Percentiles rank a stretch among this genome's conserved stretches.
These are phyloP conservation scores for Deilephila elpenor DNA, from an alignment of 2,888 invertebrate genomes.

Conservation along the genomic window DNA sequence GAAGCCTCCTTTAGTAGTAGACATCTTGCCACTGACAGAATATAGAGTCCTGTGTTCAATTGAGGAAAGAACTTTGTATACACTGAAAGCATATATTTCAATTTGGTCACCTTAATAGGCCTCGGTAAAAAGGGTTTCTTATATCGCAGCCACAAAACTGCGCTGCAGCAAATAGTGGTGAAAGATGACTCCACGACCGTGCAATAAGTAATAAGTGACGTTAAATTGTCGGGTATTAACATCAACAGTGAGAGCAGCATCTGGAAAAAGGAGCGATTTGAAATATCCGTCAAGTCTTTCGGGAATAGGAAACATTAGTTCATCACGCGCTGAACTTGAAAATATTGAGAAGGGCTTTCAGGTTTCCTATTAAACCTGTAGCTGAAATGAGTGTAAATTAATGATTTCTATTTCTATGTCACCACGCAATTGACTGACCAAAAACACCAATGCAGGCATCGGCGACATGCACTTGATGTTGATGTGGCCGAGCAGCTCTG, in stretches of 20 bases:
- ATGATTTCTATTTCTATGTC: too few species aligned
- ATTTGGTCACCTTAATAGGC: conserved; percentile 90
- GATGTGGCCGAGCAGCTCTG: conserved; percentile 91
- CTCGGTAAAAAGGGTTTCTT: conserved; percentile 90
- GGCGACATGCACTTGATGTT: conserved; percentile 91
- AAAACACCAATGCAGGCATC: conserved; percentile 91
- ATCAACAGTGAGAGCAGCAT: conserved; percentile 85
- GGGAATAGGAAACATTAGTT: too few species aligned
- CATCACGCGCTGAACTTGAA: too few species aligned
- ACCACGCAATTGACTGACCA: conserved; percentile 83
- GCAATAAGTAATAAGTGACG: conserved; percentile 94
- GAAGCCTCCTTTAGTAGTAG: too few species aligned
- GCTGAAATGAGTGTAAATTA: too few species aligned
- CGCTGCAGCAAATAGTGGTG: conserved; percentile 93
- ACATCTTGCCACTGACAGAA: background rate
- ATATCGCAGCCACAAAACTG: conserved; percentile 92
- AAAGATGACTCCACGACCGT: conserved; percentile 97
- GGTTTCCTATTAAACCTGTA: too few species aligned
- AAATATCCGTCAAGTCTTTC: background rate
- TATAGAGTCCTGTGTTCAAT: too few species aligned
- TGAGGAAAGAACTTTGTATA: too few species aligned
- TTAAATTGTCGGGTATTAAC: conserved; percentile 93
- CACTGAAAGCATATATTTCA: background rate
- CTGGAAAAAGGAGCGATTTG: conserved; percentile 30
- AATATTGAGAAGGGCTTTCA: too few species aligned